Base-by-base conservation (phyloP, 2,797 vertebrate genomes). In the Acanthopagrus latus region DNA sequence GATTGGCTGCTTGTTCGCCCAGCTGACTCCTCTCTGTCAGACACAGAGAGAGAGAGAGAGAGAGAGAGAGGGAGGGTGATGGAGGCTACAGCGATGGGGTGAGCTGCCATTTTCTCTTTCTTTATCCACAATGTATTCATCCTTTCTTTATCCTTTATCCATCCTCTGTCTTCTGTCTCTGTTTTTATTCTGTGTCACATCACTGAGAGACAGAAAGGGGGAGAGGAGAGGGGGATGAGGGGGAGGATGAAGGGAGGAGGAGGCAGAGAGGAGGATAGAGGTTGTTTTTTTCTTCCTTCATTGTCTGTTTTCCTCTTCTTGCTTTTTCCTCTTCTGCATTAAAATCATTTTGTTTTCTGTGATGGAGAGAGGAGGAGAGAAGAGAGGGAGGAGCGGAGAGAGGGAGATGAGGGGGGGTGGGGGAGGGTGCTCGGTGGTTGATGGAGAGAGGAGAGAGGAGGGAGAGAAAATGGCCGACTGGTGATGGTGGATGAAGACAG, bases 71-170 rank as follows among this genome's bases (percentile, higher is more conserved):
- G 69, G 82, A 84, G 87, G 86, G 81, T 86, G 89, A 91, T 90
- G 91, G 91, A 92, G 88, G 86, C 87, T 47, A 84, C 86, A 91
- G 90, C 86, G 86, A 93, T 91, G 92, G 92, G 91, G 92, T 93
- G 89, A 93, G 92, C 91, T 91, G 87, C 91, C 90, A 91, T 91
- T 90, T 91, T 93, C 89, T 88, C 72, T 84, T 85, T 84, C 77
- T 88, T 84, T 81, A 84, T 80, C 78, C 83, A 29, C 10, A 47
- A 46, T 58, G 64, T 41, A 4, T 77, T 46, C 64, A 64, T 84
- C 25, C 1, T 16, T 8, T 38, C 8, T 54, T n/a, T 48, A 62
- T 83, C 78, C 65, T 48, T 69, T n/a, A 33, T 74, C 20, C 25
- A 3, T 50, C 38, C 0, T 12, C n/a, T 47, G 17, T 54, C 33